phyloP scores from a whole-genome alignment of 2,113 vertebrate species.

The Emydura subglobosa region DNA sequence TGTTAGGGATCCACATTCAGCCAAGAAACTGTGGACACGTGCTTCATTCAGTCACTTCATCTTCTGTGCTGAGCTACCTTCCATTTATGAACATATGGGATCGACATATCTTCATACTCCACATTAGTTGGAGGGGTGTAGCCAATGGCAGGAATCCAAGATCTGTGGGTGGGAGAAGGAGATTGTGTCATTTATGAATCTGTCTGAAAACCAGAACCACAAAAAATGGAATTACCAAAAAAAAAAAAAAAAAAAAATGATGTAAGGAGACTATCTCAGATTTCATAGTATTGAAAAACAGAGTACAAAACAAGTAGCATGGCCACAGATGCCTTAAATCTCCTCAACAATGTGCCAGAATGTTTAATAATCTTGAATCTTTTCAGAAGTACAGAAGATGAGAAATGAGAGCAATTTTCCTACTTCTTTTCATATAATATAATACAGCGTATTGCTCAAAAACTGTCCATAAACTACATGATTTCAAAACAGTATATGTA shows the following conservation, averaged over 20 bases:
- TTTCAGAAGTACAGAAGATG: slow-evolving; percentile 50
- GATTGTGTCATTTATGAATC: slow-evolving; percentile 48
- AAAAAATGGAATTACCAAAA: slow-evolving; percentile 32
- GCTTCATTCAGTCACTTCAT: background rate
- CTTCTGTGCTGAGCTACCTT: slow-evolving; percentile 39
- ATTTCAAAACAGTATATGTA: background rate
- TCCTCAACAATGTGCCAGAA: slow-evolving; percentile 10
- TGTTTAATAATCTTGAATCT: slow-evolving; percentile 32
- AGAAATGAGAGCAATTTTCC: slow-evolving; percentile 16
- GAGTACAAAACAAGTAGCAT: slow-evolving; percentile 53
- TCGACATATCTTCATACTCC: background rate
- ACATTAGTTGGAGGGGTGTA: slow-evolving; percentile 33
- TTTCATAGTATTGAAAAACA: slow-evolving; percentile 45
- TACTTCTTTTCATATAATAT: background rate
- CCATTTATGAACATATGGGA: slow-evolving; percentile 48
- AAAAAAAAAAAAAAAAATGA: background rate
- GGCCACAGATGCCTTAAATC: slow-evolving; percentile 23
- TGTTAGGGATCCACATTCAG: background rate
- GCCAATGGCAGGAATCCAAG: slow-evolving; percentile 8
- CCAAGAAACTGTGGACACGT: background rate
- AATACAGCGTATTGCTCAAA: background rate
- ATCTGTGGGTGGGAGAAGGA: slow-evolving; percentile 23
- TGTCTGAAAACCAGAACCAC: slow-evolving; percentile 51
- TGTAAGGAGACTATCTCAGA: slow-evolving; percentile 4
- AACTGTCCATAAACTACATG: background rate